Evolutionary conservation across 2,797 vertebrate genomes (phyloP), one percentile per base, ranked within the genome.

Genomic region (Hemibagrus guttatus): DNA sequence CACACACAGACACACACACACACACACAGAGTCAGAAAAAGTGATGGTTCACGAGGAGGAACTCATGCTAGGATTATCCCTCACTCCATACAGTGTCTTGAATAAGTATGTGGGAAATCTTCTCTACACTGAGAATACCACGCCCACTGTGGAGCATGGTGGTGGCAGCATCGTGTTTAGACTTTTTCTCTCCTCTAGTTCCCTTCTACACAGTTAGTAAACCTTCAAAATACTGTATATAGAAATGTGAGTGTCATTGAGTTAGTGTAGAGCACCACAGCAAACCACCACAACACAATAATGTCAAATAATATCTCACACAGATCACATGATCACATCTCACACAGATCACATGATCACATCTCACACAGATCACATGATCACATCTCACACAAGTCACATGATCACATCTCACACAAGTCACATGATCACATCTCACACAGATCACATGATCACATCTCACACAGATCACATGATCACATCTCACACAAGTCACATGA

Each of bases 1-100:
- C 19, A 66, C 59, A 83, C 54, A 80, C 21, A 71, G 26, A 81
- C 21, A 74, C 26, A 86, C 31, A 72, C 58, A 87, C 66, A 85
- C n/a, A 78, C 3, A 66, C 31, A 86, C 26, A 16, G 21, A 31
- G 1, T 58, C n/a, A 58, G 31, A 21, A 69, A 56, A 26, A 61
- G 19, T 39, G 23, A 26, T 1, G 21, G 71, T 49, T 23, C 39
- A 46, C 5, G 4, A 13, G 3, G 21, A 46, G 4, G 9, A 26
- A 26, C n/a, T 54, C n/a, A 19, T 72, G 19, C 35, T 11, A 46
- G 28, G 12, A 4, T 1, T 31, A 31, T 66, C 64, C 14, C 31
- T 71, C 17, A 21, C 17, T 19, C 68, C 17, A 42, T 42, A 71
- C 68, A 71, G 35, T 21, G 7, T 31, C 31, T 68, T 21, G 28